Conservation (phyloP, 2,113 vertebrate species). For the Telmatochromis sp. region DNA sequence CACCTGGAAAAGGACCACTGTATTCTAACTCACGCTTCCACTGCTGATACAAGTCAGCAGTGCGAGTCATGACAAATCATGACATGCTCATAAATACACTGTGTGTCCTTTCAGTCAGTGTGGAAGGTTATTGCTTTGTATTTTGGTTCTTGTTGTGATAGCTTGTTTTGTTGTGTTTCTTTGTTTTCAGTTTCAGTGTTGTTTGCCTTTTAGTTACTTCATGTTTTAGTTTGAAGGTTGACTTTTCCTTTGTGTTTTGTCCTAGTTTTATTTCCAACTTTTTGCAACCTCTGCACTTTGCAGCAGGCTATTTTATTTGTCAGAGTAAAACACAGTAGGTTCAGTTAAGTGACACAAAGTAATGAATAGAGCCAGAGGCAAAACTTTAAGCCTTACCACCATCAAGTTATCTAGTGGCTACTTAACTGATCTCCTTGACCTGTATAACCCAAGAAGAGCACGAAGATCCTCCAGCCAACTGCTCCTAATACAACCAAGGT, state of each 20-base stretch:
- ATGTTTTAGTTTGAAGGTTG: neutral
- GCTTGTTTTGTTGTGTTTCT: neutral
- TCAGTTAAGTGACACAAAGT: accelerated
- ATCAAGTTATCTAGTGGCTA: neutral
- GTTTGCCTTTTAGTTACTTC: neutral
- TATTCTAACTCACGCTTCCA: neutral
- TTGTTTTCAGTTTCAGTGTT: neutral
- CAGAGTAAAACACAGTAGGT: neutral
- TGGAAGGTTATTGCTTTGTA: neutral
- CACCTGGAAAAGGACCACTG: neutral
- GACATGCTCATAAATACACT: neutral
- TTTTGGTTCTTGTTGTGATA: neutral
- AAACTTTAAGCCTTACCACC: neutral
- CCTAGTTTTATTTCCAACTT: neutral
- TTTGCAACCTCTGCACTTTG: neutral
- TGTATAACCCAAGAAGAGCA: neutral
- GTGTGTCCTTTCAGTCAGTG: neutral
- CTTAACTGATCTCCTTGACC: neutral
- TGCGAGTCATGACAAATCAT: neutral
- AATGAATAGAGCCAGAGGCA: neutral
- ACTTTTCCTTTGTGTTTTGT: neutral
- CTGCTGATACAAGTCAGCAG: neutral
- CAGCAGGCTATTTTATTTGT: neutral
- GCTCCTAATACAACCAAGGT: neutral
- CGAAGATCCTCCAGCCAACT: neutral